Evolutionary conservation across 1,140 invertebrate genomes (phyloP), one percentile per base, ranked within the genome.

Genomic region (Zophobas morio): DNA sequence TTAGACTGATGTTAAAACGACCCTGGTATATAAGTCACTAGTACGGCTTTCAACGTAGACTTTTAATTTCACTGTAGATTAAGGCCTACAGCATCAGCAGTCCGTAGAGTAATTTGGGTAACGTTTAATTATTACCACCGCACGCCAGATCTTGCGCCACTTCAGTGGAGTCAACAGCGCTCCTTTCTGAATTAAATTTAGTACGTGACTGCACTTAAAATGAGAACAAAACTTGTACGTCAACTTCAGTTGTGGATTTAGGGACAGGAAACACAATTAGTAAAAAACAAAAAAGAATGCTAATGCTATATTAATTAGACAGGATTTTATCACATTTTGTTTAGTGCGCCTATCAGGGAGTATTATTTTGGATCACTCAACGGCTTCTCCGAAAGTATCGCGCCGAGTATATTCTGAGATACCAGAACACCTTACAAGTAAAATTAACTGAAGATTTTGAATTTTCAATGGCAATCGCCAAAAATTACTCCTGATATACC

Each of bases 31-130:
- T 51, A 51, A 51, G n/a, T 51, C 33, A 32, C 3, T 51, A 2
- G 2, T 51, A 8, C 0, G 6, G 8, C 33, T 53, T 8, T 46
- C 54, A 47, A 76, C 72, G 63, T 39, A 70, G 77, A 81, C 75
- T 77, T 81, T 81, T 81, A 81, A 81, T 81, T 81, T 80, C 73
- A 81, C 75, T 76, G 53, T 77, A 81, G 80, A 81, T 81, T 81
- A 81, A 78, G 78, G n/a, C 2, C 79, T 77, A 20, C 20, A 20
- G 20, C 49, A 6, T 53, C 47, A 56, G 71, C 70, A 35, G 75
- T 70, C 71, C 79, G 57, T 73, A 70, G 77, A 75, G 79, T 79
- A 81, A 81, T 81, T 79, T 79, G 78, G 78, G 56, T 74, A 72
- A 63, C 77, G 74, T 81, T 81, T 81, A 81, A 81, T 81, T 81